Base-by-base conservation (phyloP, 2,888 invertebrate species). In the Nebria brevicollis region DNA sequence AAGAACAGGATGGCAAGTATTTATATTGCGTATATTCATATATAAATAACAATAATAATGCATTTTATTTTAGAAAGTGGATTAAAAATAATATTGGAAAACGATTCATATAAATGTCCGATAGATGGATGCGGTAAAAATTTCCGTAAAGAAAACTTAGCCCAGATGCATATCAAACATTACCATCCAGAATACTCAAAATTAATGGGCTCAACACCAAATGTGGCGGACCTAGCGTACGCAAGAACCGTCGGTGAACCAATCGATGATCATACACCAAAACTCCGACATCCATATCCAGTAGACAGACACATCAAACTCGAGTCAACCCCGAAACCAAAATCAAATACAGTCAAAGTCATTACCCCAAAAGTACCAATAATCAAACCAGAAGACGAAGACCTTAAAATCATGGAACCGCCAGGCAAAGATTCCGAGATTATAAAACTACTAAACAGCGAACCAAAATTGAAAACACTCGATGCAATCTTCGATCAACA, bases 151-250 rank as follows among this genome's bases (percentile, higher is more conserved):
- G 96, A 97, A 87, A 96, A 95, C 83, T 92, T 98, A 75, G 90
- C 98, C 8, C 95, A 95, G 89, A 97, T 97, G 93, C 98, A 98
- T 87, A 95, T 98, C 68, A 98, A 98, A 86, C 97, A 98, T 88
- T 98, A 98, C 88, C 98, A 98, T 89, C 93, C 94, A 1, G 95
- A 96, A 84, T 91, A 95, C 82, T 92, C 93, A 1, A 93, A 94
- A 87, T 93, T 93, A 87, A 89, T 96, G 84, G 96, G 95, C 2
- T 92, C 92, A 0, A 95, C 96, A 0, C 96, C 96, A 0, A 96
- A 96, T 88, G 96, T 97, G 81, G 92, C 95, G 25, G 96, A 97
- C 87, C 89, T 97, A 82, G 96, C 97, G 0, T 95, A 95, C 84
- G 96, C 96, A 0, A 91, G 97, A 83, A 94, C 95, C 0, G 92